phyloP scores from a whole-genome alignment of 2,797 vertebrate species.

The Ptychadena robeensis region DNA sequence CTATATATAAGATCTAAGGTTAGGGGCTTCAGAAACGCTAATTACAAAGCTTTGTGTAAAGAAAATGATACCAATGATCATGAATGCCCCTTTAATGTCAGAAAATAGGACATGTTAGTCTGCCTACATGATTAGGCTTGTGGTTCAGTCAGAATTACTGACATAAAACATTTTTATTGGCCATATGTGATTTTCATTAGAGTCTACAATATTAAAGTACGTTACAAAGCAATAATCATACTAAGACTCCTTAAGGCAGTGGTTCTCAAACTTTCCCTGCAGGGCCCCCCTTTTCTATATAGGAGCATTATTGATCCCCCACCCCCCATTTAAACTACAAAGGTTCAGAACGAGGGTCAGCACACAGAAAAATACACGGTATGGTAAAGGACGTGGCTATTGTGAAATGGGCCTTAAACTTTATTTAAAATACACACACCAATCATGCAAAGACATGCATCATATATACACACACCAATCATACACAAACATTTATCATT shows the following conservation, averaged over 20 bases:
- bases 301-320: no score
- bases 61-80: neutral
- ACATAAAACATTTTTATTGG: constrained; percentile 10
- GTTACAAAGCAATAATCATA: neutral
- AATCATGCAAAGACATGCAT: no score
- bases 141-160: neutral
- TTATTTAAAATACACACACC: no score
- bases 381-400: no score
- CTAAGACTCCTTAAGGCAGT: neutral
- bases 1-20: constrained; percentile 3
- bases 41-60: constrained; percentile 2
- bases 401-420: no score
- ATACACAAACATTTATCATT: no score
- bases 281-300: no score
- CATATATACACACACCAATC: no score
- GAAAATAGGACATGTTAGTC: neutral
- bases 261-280: no score
- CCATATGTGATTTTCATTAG: neutral
- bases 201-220: neutral
- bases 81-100: constrained; percentile 14
- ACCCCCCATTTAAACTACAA: no score
- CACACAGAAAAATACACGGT: no score
- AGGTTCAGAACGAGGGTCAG: no score
- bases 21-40: neutral
- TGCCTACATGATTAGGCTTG: neutral